Conservation (phyloP, 2,797 vertebrate species). For the Danio choprae region DNA sequence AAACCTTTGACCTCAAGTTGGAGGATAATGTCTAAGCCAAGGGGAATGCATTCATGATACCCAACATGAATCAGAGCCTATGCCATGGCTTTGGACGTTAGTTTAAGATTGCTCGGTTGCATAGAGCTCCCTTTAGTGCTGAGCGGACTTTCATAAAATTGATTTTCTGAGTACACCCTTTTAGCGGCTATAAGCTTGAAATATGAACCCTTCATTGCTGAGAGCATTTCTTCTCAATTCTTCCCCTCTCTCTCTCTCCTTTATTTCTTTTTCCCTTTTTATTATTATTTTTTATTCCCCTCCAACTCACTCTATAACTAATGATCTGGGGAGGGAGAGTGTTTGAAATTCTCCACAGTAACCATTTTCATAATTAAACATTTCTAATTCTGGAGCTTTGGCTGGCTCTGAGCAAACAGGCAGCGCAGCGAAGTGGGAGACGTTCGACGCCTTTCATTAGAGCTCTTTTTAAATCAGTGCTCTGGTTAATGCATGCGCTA, state of each 20-base stretch:
- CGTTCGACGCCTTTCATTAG: constrained; percentile 84
- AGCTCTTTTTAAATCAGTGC: constrained; percentile 74
- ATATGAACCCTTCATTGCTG: constrained; percentile 98
- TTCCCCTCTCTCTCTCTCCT: constrained; percentile 20
- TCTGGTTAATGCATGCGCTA: constrained; percentile 76
- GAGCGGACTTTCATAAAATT: constrained; percentile 99
- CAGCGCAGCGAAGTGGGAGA: constrained; percentile 77
- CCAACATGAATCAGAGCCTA: constrained; percentile 88
- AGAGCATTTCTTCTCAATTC: constrained; percentile 87
- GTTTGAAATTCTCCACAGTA: constrained; percentile 94
- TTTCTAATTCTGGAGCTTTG: constrained; percentile 96
- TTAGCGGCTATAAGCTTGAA: constrained; percentile 99
- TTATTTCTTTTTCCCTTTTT: constrained; percentile 70
- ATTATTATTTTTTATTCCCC: constrained; percentile 29
- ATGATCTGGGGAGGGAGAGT: constrained; percentile 93
- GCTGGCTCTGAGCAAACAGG: constrained; percentile 94
- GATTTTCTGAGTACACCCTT: constrained; percentile 98
- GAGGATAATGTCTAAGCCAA: constrained; percentile 89
- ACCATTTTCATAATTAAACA: constrained; percentile 99
- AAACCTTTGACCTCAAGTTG: constrained; percentile 87
- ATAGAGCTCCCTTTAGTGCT: constrained; percentile 95
- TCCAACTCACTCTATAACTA: constrained; percentile 88
- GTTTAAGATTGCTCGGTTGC: constrained; percentile 99
- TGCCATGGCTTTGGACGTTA: constrained; percentile 83
- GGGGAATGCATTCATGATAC: constrained; percentile 87